These are phyloP conservation scores for Polymixis flavicincta DNA, from an alignment of 2,888 invertebrate species.

Conservation along the genomic window DNA sequence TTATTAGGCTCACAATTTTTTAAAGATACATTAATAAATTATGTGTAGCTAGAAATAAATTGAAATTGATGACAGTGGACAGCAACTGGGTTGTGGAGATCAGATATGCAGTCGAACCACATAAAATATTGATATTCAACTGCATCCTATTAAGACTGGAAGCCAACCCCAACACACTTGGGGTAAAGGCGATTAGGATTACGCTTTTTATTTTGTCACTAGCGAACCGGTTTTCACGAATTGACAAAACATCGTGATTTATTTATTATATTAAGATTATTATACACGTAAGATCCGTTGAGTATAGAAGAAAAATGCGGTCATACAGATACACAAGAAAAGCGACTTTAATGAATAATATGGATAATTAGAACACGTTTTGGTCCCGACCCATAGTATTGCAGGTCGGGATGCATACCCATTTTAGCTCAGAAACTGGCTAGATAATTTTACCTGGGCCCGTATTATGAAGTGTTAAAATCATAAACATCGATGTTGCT, in stretches of 20 bases:
- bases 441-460: not conserved
- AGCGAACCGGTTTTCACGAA: too few relatives aligned
- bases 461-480: conserved; percentile 6
- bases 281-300: too few relatives aligned
- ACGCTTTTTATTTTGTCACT: not conserved
- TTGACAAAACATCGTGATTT: too few relatives aligned
- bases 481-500: conserved; percentile 17
- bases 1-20: conserved; percentile 12
- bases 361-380: not conserved
- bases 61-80: not conserved
- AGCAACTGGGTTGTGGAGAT: not conserved
- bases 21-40: not conserved
- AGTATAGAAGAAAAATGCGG: too few relatives aligned
- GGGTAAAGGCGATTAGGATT: not conserved
- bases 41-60: conserved; percentile 24
- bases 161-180: not conserved
- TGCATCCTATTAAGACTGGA: not conserved
- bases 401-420: not conserved
- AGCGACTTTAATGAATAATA: too few relatives aligned
- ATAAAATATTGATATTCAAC: not conserved
- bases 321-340: too few relatives aligned
- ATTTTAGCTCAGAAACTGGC: not conserved
- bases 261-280: too few relatives aligned
- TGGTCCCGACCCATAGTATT: not conserved
- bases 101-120: not conserved